Evolutionary conservation across 2,888 invertebrate genomes (phyloP).

Genomic region (Buathra laborator): DNA sequence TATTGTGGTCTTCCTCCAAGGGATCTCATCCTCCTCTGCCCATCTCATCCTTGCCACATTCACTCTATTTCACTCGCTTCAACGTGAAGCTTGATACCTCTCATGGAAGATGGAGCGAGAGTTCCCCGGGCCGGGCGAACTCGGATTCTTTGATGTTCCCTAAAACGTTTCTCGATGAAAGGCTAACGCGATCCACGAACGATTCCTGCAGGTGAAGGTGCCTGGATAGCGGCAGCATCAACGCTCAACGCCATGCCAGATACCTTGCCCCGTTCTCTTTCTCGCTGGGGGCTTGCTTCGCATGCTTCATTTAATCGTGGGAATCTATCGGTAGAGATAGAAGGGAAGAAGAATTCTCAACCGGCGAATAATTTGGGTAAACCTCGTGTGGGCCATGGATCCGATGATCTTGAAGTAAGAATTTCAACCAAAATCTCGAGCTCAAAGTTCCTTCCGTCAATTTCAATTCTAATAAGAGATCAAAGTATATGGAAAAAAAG

Average conservation of each 20-base stretch:
- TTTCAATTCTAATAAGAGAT: neutral
- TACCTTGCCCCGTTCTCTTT: slow-evolving; percentile 28
- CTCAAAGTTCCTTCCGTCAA: slow-evolving; percentile 4
- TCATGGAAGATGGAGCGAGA: slow-evolving; percentile 50
- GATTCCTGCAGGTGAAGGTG: slow-evolving; percentile 82
- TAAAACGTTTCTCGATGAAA: slow-evolving; percentile 82
- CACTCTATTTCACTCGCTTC: slow-evolving; percentile 49
- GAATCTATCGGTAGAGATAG: slow-evolving; percentile 75
- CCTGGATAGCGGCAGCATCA: slow-evolving; percentile 50
- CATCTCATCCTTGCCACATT: slow-evolving; percentile 36
- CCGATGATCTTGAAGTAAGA: slow-evolving; percentile 37
- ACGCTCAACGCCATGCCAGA: slow-evolving; percentile 36
- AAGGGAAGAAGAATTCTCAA: slow-evolving; percentile 69
- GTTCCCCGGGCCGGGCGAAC: slow-evolving; percentile 74
- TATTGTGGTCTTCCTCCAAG: slow-evolving; percentile 70
- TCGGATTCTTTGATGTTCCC: slow-evolving; percentile 83
- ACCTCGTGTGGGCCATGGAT: slow-evolving; percentile 71
- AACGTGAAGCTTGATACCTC: slow-evolving; percentile 42
- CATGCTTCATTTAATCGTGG: slow-evolving; percentile 83
- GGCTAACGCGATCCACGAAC: slow-evolving; percentile 79
- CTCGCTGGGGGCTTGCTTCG: slow-evolving; percentile 50
- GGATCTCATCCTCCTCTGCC: slow-evolving; percentile 38
- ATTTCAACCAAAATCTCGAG: slow-evolving; percentile 42
- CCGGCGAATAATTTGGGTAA: slow-evolving; percentile 76
- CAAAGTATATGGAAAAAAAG: too few relatives aligned